Conservation (phyloP, 2,113 vertebrate genomes). For the Ictalurus punctatus region DNA sequence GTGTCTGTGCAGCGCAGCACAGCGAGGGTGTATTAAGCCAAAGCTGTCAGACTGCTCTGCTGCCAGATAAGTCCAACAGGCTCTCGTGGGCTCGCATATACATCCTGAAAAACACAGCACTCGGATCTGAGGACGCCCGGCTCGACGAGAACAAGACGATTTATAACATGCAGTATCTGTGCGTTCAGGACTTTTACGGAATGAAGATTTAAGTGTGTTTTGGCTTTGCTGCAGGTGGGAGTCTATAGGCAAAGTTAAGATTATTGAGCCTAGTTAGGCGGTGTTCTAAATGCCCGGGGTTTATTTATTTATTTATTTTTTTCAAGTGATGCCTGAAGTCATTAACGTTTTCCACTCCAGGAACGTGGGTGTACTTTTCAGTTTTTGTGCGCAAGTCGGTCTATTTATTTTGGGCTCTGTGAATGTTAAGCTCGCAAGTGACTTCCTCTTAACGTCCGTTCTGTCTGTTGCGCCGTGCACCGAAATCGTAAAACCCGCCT, state of each 20-base stretch:
- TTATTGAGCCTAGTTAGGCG: not conserved
- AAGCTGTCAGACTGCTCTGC: constrained; percentile 56
- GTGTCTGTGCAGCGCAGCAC: constrained; percentile 54
- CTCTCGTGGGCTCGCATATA: constrained; percentile 43
- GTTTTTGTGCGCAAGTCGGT: not conserved
- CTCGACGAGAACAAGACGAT: not conserved
- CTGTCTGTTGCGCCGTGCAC: not conserved
- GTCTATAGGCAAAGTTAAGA: not conserved
- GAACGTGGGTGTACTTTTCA: not conserved
- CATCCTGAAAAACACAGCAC: not conserved
- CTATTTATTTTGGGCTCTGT: not conserved
- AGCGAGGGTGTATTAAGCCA: constrained; percentile 52
- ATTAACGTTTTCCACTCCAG: constrained; percentile 2
- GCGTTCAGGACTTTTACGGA: not conserved
- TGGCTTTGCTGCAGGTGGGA: not conserved
- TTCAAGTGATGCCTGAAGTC: not conserved
- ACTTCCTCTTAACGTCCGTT: too few species aligned
- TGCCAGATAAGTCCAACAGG: constrained; percentile 54
- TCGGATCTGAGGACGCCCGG: constrained; percentile 19
- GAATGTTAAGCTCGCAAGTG: not conserved
- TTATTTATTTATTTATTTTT: not conserved
- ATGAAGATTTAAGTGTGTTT: not conserved
- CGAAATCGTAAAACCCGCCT: not conserved
- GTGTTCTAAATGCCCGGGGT: not conserved
- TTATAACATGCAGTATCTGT: not conserved